Conservation (phyloP, 1,140 invertebrate genomes). For the Ylistrum balloti region DNA sequence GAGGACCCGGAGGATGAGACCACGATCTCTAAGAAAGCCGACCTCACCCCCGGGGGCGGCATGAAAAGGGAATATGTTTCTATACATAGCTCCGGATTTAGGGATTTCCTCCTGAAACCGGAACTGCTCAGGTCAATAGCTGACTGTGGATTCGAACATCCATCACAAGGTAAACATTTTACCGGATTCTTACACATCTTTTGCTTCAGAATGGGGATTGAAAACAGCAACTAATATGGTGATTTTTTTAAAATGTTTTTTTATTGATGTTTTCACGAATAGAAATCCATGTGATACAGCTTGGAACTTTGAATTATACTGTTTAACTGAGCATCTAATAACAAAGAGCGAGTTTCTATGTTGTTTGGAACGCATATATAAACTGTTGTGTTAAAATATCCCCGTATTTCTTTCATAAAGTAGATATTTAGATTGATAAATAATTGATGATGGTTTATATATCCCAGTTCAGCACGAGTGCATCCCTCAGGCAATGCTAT, state of each 20-base stretch:
- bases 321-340: no score
- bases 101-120: constrained; percentile 95
- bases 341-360: no score
- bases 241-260: no score
- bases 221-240: no score
- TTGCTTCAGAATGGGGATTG: no score
- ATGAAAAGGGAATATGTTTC: constrained; percentile 91
- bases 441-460: constrained; percentile 42
- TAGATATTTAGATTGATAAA: background rate
- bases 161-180: constrained; percentile 96
- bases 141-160: constrained; percentile 99
- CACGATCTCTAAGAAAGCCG: background rate
- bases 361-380: no score
- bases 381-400: no score
- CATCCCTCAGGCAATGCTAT: constrained; percentile 99
- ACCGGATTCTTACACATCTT: no score
- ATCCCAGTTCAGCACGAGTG: constrained; percentile 98
- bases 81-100: constrained; percentile 95
- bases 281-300: no score
- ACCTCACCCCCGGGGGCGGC: background rate
- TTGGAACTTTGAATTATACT: no score
- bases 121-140: constrained; percentile 98
- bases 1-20: background rate
- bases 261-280: no score
- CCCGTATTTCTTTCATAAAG: no score